Evolutionary conservation across 2,113 vertebrate genomes (phyloP).

Genomic region (Craseonycteris thonglongyai): DNA sequence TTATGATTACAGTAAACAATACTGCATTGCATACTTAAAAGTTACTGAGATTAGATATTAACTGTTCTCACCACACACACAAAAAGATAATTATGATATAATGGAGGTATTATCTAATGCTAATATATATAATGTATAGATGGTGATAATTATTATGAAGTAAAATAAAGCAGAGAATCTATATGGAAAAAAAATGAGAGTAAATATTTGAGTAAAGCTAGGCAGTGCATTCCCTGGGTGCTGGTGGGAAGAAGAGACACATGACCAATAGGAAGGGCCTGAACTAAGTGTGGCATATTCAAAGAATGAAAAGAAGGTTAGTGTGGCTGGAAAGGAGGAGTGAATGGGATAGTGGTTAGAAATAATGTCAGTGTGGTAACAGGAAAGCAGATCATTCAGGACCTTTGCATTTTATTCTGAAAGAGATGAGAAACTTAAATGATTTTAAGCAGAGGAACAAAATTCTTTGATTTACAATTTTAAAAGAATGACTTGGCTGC

Average conservation of each 20-base stretch:
- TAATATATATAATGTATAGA: neutral
- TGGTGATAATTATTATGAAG: neutral
- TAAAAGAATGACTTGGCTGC: neutral
- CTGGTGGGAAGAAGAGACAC: neutral
- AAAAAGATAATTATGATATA: neutral
- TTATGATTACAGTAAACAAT: neutral
- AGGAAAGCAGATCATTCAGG: neutral
- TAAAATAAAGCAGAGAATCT: neutral
- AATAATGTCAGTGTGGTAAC: neutral
- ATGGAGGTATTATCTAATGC: neutral
- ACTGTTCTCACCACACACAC: neutral
- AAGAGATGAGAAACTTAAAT: neutral
- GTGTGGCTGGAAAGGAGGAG: neutral
- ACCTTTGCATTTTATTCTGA: neutral
- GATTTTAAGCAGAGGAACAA: neutral
- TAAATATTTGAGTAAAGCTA: neutral
- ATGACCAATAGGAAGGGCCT: neutral
- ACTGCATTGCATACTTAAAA: neutral
- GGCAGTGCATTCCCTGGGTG: rapidly evolving
- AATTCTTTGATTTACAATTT: neutral
- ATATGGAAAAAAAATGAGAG: neutral
- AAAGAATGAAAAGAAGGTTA: neutral
- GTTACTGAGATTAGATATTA: neutral
- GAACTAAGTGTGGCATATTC: rapidly evolving
- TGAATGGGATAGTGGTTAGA: neutral